Conservation (phyloP, 2,797 vertebrate genomes). For the Sebastes oblongus region DNA sequence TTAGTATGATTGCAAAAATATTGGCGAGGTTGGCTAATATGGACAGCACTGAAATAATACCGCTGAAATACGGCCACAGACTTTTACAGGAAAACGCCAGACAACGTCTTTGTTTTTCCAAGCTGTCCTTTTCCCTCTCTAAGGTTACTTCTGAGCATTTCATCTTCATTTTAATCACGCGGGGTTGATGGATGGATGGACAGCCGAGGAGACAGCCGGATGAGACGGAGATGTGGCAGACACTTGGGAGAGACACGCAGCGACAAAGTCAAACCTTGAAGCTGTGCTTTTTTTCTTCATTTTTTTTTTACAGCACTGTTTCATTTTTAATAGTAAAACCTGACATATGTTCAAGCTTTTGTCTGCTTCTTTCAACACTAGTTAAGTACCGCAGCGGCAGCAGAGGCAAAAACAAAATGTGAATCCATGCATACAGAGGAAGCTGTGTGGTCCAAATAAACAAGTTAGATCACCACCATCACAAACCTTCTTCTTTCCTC, state of each 20-base stretch:
- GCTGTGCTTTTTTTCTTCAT: neutral
- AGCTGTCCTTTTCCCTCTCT: slow-evolving; percentile 6
- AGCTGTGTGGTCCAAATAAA: slow-evolving; percentile 40
- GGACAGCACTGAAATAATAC: slow-evolving; percentile 37
- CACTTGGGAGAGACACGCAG: neutral
- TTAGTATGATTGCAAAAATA: slow-evolving; percentile 70
- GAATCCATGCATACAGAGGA: slow-evolving; percentile 44
- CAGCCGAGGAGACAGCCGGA: slow-evolving; percentile 11
- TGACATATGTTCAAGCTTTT: slow-evolving; percentile 29
- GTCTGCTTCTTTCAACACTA: neutral
- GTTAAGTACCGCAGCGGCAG: neutral
- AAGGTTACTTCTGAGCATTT: slow-evolving; percentile 8
- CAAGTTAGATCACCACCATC: neutral
- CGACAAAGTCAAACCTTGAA: slow-evolving; percentile 26
- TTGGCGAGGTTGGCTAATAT: slow-evolving; percentile 47
- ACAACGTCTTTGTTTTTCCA: slow-evolving; percentile 11
- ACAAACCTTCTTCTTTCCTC: neutral
- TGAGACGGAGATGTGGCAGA: neutral
- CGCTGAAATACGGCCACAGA: slow-evolving; percentile 7
- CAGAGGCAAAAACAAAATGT: slow-evolving; percentile 15
- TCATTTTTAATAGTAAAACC: slow-evolving; percentile 34
- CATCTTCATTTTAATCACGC: slow-evolving; percentile 1
- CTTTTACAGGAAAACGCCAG: slow-evolving; percentile 27
- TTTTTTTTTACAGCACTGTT: neutral
- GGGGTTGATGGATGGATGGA: slow-evolving; percentile 23